Evolutionary conservation across 2,797 vertebrate species (phyloP), one percentile per base, ranked within the genome.

Genomic region (Vipera ursinii): DNA sequence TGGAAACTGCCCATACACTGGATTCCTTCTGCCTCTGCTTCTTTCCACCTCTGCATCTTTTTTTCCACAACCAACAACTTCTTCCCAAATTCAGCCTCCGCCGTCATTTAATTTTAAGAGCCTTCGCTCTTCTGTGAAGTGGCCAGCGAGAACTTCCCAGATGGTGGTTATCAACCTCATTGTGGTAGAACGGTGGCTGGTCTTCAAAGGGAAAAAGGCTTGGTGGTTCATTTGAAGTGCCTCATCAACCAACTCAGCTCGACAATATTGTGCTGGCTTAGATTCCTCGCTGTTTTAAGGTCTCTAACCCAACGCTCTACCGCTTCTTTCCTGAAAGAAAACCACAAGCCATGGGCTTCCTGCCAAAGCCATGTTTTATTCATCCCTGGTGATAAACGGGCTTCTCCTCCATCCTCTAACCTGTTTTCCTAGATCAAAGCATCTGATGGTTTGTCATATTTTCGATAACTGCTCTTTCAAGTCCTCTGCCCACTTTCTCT

Each of bases 391-490:
- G 12, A 86, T 85, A 90, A 90, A 90, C 32, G 48, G 88, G n/a
- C 56, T 82, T 61, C 20, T 86, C 63, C 63, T 28, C 56, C 22
- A 2, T 85, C 26, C 88, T 87, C 65, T 85, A 85, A 88, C 32
- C 87, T 44, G 44, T 90, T 87, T 92, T 55, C 51, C 73, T 26
- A 82, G 63, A 90, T 57, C 85, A 60, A 91, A 93, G 89, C 51
- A 88, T 86, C 28, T 90, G 88, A 85, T 65, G 48, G 57, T 85
- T 88, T 92, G 89, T 88, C 89, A 51, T 87, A 90, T 92, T 92
- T 92, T 53, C 85, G 65, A 85, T 90, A 82, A 38, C 48, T 65
- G 32, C 60, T 48, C 65, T 93, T 90, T 90, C 24, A 91, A 85
- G 28, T 56, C 86, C 1, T 26, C 59, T 44, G 13, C 20, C 17